Conservation (phyloP, 2,888 invertebrate species). For the Eucera pruinosa region DNA sequence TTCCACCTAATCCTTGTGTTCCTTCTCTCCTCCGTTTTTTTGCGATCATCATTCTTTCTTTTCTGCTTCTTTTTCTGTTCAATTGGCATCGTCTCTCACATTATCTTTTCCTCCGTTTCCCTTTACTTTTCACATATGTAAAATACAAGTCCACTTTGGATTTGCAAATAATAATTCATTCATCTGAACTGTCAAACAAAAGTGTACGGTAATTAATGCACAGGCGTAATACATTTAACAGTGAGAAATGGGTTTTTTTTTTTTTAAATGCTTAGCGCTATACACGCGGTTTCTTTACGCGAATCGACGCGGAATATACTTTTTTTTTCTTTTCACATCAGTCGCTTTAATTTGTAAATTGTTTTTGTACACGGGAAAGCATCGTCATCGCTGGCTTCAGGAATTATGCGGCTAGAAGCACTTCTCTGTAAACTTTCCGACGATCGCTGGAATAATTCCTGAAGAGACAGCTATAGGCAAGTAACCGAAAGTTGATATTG, state of each 20-base stretch:
- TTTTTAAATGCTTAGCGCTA: neutral
- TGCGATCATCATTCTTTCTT: too few species aligned
- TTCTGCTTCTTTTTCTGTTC: neutral
- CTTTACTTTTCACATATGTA: too few species aligned
- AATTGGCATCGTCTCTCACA: neutral
- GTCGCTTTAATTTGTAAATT: too few species aligned
- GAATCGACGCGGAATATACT: neutral
- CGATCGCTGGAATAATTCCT: conserved; percentile 2
- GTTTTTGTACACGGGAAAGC: too few species aligned
- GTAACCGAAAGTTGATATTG: neutral
- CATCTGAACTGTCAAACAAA: conserved; percentile 65
- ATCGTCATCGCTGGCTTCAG: too few species aligned
- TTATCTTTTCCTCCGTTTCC: conserved; percentile 12
- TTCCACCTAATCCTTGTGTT: too few species aligned
- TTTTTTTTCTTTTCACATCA: too few species aligned
- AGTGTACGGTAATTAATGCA: conserved; percentile 46
- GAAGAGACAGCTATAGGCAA: neutral
- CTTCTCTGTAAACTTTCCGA: neutral
- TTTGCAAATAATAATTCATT: conserved; percentile 47
- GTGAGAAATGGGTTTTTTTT: too few species aligned
- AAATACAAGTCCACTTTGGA: conserved; percentile 28
- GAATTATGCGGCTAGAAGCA: conserved; percentile 1
- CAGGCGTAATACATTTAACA: neutral
- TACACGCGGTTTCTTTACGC: too few species aligned
- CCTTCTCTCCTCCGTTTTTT: too few species aligned